Conservation (phyloP, 2,113 vertebrate species). For the Amia ocellicauda region DNA sequence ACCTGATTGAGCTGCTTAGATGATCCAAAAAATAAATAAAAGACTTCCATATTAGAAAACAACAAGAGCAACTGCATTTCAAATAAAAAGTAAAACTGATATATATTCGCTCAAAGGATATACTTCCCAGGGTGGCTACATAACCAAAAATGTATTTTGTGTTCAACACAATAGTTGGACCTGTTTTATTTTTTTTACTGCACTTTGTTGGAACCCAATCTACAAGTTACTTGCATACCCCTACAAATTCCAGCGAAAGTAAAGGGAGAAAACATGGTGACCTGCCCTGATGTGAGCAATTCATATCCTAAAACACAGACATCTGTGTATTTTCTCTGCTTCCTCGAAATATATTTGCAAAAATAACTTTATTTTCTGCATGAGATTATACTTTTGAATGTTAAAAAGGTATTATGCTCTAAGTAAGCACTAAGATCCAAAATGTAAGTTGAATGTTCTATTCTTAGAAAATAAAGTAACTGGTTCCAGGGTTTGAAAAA, state of each 20-base stretch:
- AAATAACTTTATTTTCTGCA: too few species aligned
- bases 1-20: slow-evolving; percentile 87
- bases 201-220: too few species aligned
- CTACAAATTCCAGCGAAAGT: too few species aligned
- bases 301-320: too few species aligned
- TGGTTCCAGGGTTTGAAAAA: slow-evolving; percentile 36
- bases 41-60: slow-evolving; percentile 45
- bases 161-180: too few species aligned
- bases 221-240: too few species aligned
- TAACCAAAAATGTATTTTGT: slow-evolving; percentile 40
- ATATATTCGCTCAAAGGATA: too few species aligned
- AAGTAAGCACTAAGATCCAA: slow-evolving; percentile 43
- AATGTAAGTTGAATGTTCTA: slow-evolving; percentile 34
- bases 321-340: too few species aligned
- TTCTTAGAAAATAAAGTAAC: slow-evolving; percentile 29
- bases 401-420: slow-evolving; percentile 58
- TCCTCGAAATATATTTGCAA: too few species aligned
- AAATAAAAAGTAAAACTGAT: slow-evolving; percentile 49
- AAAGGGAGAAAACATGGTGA: too few species aligned
- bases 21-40: slow-evolving; percentile 48
- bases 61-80: slow-evolving; percentile 41
- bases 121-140: slow-evolving; percentile 42
- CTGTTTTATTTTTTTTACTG: too few species aligned
- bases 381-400: slow-evolving; percentile 54
- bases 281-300: too few species aligned